Evolutionary conservation across 2,888 invertebrate species (phyloP), one percentile per base, ranked within the genome.

Genomic region (Drosophila anceps): DNA sequence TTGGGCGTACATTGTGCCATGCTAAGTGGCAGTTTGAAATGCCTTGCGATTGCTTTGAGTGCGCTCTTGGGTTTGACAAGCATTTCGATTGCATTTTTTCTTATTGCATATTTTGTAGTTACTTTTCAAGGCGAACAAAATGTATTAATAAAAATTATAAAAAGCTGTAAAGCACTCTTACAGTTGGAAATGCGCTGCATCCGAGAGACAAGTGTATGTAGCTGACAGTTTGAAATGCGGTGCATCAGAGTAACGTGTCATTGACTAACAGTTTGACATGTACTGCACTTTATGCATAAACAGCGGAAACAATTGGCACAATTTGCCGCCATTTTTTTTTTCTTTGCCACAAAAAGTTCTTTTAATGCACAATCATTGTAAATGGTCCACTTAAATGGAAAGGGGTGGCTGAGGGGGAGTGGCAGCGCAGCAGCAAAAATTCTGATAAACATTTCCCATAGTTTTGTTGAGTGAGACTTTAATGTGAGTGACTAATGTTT

Each of bases 301-400:
- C 24, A 37, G 12, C 54, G 67, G 37, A 61, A 69, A 29, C 37
- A 44, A 31, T 29, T 58, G 44, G 39, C 27, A 27, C 53, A 71
- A 58, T 50, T 71, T 29, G 24, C 48, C 35, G 55, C 7, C n/a
- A 2, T 48, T 48, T 29, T 29, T 29, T 1, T 48, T 48, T 29
- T 29, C 4, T 50, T 35, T 43, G n/a, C 48, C 29, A 29, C 29
- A 48, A n/a, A 50, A 24, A 44, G 53, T 63, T 55, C 51, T 59
- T 63, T 77, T 60, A 58, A 77, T 77, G 78, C 57, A 67, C 59
- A 67, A 44, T 43, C 51, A 57, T 43, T 60, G 66, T 71, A 66
- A 76, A 55, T 66, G 46, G 48, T 10, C 41, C 61, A 76, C 72
- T 75, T 62, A 60, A 57, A 53, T 41, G 24, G 24, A 24, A 24